Percentiles rank a stretch among this genome's conserved stretches.
phyloP scores from a whole-genome alignment of 2,888 invertebrate genomes.

The Leptogaster cylindrica region DNA sequence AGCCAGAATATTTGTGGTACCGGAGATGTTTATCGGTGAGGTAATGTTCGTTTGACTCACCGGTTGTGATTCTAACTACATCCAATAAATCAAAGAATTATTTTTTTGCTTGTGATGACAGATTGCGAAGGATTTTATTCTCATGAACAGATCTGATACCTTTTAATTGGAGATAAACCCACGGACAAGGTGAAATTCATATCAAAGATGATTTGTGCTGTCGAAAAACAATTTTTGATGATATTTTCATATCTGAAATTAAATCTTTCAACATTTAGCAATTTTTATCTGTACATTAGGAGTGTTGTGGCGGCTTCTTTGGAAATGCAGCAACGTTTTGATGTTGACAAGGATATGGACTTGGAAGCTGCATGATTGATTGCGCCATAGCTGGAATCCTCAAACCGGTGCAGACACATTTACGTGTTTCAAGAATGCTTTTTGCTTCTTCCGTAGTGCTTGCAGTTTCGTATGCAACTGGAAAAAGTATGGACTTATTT shows the following conservation, averaged over 20 bases:
- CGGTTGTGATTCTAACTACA: constrained; percentile 28
- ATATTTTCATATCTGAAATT: constrained; percentile 37
- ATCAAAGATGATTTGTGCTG: constrained; percentile 8
- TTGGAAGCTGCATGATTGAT: constrained; percentile 22
- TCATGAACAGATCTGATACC: constrained; percentile 26
- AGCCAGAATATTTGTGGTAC: too few relatives aligned
- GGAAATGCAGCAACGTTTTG: constrained; percentile 26
- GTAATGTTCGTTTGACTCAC: constrained; percentile 7
- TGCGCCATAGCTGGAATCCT: not conserved
- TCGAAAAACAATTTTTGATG: constrained; percentile 32
- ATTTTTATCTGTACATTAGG: constrained; percentile 26
- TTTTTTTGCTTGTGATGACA: constrained; percentile 30
- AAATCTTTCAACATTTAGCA: constrained; percentile 30
- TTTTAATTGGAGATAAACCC: constrained; percentile 29
- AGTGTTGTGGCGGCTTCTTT: constrained; percentile 17
- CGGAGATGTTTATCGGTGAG: constrained; percentile 15
- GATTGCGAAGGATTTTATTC: constrained; percentile 30
- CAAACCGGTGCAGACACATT: constrained; percentile 19
- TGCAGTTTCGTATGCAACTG: too few relatives aligned
- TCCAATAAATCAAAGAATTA: constrained; percentile 30
- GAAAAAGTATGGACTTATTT: too few relatives aligned
- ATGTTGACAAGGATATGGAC: constrained; percentile 1
- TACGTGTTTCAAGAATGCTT: too few relatives aligned
- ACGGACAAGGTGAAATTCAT: not conserved
- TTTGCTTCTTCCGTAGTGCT: too few relatives aligned